Evolutionary conservation across 2,888 invertebrate species (phyloP).

Genomic region (Hydroisotoma schaefferi): DNA sequence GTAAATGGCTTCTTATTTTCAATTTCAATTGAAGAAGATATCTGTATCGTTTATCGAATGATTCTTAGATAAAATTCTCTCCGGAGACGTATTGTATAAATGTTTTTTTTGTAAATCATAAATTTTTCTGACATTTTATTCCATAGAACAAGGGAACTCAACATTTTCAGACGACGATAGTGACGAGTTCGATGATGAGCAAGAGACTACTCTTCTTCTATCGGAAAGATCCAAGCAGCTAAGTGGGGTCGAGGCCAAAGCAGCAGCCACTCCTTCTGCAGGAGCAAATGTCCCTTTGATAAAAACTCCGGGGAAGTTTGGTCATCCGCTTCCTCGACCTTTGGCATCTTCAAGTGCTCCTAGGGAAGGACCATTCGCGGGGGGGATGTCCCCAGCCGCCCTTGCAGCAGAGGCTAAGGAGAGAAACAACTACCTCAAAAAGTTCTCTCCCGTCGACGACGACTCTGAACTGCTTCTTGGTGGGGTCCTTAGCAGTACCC

Average conservation of each 20-base stretch:
- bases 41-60: no score
- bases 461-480: background rate
- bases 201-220: background rate
- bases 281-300: constrained; percentile 3
- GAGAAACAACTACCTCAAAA: constrained; percentile 7
- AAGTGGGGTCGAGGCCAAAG: constrained; percentile 16
- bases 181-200: constrained; percentile 18
- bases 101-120: no score
- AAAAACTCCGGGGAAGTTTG: background rate
- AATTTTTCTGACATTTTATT: constrained; percentile 6
- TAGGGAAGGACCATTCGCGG: background rate
- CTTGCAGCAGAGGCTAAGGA: constrained; percentile 5
- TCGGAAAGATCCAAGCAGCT: background rate
- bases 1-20: no score
- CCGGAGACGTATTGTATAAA: no score
- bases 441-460: constrained; percentile 6
- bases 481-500: no score
- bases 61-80: no score
- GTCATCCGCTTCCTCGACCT: constrained; percentile 3
- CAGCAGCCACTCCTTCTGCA: constrained; percentile 13
- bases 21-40: no score
- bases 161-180: constrained; percentile 42
- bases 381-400: background rate
- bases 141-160: constrained; percentile 41
- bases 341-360: background rate